Evolutionary conservation across 2,888 invertebrate species (phyloP).

Genomic region (Xylocampa areola): DNA sequence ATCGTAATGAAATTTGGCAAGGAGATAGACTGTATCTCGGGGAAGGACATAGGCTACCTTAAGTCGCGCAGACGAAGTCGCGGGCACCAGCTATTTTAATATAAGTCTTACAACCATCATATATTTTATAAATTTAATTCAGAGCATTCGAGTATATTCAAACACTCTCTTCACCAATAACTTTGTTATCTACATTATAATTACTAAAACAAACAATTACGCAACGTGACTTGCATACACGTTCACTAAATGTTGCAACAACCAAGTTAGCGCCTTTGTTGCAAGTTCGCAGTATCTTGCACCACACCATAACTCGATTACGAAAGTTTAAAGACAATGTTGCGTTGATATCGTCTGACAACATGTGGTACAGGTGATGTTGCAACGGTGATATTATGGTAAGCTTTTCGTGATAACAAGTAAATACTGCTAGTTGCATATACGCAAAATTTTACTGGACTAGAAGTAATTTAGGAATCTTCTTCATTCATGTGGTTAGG

Average conservation of each 20-base stretch:
- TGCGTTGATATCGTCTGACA: slow-evolving; percentile 55
- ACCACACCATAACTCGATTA: slow-evolving; percentile 58
- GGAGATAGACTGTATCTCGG: no score
- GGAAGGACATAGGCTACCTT: no score
- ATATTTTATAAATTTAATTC: background rate
- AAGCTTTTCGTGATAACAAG: slow-evolving; percentile 8
- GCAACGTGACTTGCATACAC: slow-evolving; percentile 7
- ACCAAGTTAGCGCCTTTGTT: slow-evolving; percentile 35
- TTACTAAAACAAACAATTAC: slow-evolving; percentile 2
- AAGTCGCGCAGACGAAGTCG: no score
- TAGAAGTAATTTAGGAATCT: background rate
- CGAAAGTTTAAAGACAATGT: slow-evolving; percentile 62
- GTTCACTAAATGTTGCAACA: slow-evolving; percentile 19
- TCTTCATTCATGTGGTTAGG: background rate
- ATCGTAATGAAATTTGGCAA: no score
- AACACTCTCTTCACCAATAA: background rate
- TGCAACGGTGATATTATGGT: slow-evolving; percentile 25
- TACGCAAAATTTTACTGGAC: background rate
- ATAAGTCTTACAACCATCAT: no score
- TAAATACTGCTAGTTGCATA: background rate
- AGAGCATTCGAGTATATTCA: background rate
- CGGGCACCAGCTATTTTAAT: no score
- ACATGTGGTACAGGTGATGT: slow-evolving; percentile 44
- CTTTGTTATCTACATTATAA: slow-evolving; percentile 2
- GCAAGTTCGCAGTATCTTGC: slow-evolving; percentile 30